These are phyloP conservation scores for Diplazon laetatorius DNA, from an alignment of 2,888 invertebrate genomes.

Conservation along the genomic window DNA sequence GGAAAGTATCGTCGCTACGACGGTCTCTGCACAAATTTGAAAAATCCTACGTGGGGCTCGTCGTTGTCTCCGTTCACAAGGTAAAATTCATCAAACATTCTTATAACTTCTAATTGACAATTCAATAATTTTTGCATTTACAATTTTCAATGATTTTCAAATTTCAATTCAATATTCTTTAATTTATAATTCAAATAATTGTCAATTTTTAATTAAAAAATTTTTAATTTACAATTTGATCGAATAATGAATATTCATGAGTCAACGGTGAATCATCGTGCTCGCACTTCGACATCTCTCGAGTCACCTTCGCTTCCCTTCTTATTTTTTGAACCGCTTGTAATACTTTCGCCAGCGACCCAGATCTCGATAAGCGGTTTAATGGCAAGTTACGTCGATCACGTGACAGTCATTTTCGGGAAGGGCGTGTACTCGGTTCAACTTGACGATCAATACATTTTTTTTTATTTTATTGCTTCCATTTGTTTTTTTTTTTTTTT, in stretches of 20 bases:
- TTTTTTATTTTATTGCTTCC: too few species aligned
- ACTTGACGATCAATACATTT: too few species aligned
- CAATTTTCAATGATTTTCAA: too few species aligned
- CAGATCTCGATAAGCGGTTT: slow-evolving; percentile 57
- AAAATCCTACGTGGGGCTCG: slow-evolving; percentile 95
- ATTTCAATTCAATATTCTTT: too few species aligned
- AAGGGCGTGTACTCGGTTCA: slow-evolving; percentile 56
- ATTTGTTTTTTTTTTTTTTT: too few species aligned
- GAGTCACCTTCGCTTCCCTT: slow-evolving; percentile 20
- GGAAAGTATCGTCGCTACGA: slow-evolving; percentile 94
- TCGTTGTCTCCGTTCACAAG: slow-evolving; percentile 93
- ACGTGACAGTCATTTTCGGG: slow-evolving; percentile 57
- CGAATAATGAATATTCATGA: slow-evolving; percentile 55
- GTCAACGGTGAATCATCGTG: slow-evolving; percentile 20
- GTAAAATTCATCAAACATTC: slow-evolving; percentile 77
- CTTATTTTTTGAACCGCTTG: slow-evolving; percentile 43
- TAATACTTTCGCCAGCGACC: slow-evolving; percentile 63
- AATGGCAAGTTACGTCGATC: slow-evolving; percentile 7
- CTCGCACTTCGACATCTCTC: slow-evolving; percentile 26
- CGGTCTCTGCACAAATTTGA: slow-evolving; percentile 94
- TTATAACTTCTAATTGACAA: too few species aligned
- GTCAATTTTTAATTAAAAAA: too few species aligned
- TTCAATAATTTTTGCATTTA: too few species aligned
- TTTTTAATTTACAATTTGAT: too few species aligned
- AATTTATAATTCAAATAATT: too few species aligned